A percentile compares a stretch with the other conserved stretches of the same genome.
These are phyloP conservation scores for Camponotus vicinus DNA, from an alignment of 1,140 invertebrate species.

Conservation along the genomic window DNA sequence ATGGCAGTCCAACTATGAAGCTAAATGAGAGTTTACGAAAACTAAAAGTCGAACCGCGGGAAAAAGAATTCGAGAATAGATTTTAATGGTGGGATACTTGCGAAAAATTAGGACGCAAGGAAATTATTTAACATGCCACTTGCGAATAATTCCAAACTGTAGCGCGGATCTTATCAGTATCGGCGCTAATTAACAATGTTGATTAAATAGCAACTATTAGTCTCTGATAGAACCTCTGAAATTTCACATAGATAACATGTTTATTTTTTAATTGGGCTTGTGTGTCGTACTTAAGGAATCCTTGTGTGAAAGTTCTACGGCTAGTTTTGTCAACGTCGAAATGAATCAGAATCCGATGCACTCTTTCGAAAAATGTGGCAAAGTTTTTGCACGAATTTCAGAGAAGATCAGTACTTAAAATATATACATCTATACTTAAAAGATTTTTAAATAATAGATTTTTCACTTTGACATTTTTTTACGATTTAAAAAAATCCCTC, in stretches of 20 bases:
- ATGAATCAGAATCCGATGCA: background rate
- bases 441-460: constrained; percentile 42
- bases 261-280: constrained; percentile 70
- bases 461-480: constrained; percentile 29
- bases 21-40: constrained; percentile 10
- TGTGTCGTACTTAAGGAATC: constrained; percentile 57
- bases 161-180: constrained; percentile 21
- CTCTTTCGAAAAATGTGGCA: background rate
- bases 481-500: constrained; percentile 16
- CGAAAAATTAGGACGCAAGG: constrained; percentile 20
- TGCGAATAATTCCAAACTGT: constrained; percentile 26
- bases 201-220: constrained; percentile 20
- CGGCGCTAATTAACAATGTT: constrained; percentile 5
- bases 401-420: background rate
- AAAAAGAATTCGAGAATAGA: constrained; percentile 23
- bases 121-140: background rate
- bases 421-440: background rate
- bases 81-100: constrained; percentile 26
- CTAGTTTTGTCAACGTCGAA: constrained; percentile 23
- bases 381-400: background rate
- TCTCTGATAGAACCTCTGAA: constrained; percentile 34
- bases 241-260: constrained; percentile 54
- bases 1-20: background rate
- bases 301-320: background rate
- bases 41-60: background rate